These are phyloP conservation scores for Biston stratarius DNA, from an alignment of 2,888 invertebrate species.

Conservation along the genomic window DNA sequence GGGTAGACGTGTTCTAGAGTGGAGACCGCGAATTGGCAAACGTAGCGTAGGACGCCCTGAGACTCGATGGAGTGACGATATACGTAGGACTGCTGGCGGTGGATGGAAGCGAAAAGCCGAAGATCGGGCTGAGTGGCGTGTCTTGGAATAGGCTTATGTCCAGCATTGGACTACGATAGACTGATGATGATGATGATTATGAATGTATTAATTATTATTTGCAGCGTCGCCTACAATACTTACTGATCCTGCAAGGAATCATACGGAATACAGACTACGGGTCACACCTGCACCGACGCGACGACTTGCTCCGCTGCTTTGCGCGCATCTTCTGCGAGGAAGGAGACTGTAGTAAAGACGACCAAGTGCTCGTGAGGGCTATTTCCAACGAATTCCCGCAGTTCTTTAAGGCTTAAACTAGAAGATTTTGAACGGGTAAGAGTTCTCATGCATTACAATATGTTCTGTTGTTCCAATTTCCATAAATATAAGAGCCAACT, in stretches of 20 bases:
- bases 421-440: neutral
- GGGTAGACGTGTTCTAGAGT: no score
- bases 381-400: slow-evolving; percentile 95
- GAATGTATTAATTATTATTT: neutral
- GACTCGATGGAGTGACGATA: no score
- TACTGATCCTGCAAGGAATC: slow-evolving; percentile 92
- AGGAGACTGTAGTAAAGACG: slow-evolving; percentile 89
- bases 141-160: no score
- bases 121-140: no score
- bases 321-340: slow-evolving; percentile 95
- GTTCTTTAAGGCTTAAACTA: slow-evolving; percentile 88
- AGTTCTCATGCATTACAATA: neutral
- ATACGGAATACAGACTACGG: slow-evolving; percentile 93
- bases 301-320: slow-evolving; percentile 94
- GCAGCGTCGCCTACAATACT: slow-evolving; percentile 92
- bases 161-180: no score
- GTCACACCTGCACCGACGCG: slow-evolving; percentile 92
- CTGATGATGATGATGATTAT: no score
- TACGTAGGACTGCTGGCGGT: no score
- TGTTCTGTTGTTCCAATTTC: neutral
- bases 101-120: no score
- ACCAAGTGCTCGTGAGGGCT: slow-evolving; percentile 92
- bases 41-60: no score
- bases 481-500: neutral
- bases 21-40: no score